Base-by-base conservation (phyloP, 2,797 vertebrate genomes). In the Chloroceryle amazona region DNA sequence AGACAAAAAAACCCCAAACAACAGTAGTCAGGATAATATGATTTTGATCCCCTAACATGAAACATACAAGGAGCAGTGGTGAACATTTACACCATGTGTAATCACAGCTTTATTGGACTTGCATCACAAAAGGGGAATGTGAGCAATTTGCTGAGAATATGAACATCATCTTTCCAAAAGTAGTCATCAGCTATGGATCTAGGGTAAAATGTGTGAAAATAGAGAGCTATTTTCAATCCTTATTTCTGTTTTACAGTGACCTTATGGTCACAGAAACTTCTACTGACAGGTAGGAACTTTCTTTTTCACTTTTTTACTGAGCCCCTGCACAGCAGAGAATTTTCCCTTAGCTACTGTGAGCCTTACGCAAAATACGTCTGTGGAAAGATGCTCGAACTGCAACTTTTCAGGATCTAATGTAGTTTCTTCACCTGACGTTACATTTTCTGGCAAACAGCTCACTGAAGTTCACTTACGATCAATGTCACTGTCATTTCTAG, bases 391-490 rank as follows among this genome's bases (percentile, higher is more conserved):
- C 51, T 57, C 65, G 75, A 81, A 82, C 54, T 84, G 23, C 26
- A 90, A 21, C 57, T 93, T 92, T 15, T 35, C 82, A 93, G 73
- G 54, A 33, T 51, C 58, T 88, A 57, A 44, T 51, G 13, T 21
- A 80, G 46, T 33, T 84, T 89, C 81, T 95, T 94, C 86, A 81
- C 88, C 86, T 94, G 72, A 84, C n/a, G 61, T 81, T 78, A 70
- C 19, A 81, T 88, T 88, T 96, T 86, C 63, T 70, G 54, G 44
- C 54, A 58, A 81, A 83, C 9, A 44, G 11, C 54, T 93, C 86
- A 62, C 60, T 83, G 82, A 88, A 74, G 31, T 58, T 96, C 68
- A 35, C 46, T 93, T 95, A 79, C 28, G 10, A 75, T 94, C 81
- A 95, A 80, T 33, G 41, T 62, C 75, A 88, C 60, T 95, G 78